Evolutionary conservation across 92 coral and sea anemone species (phyloP), one percentile per base, ranked within the genome.

Genomic region (Paragorgia papillata): DNA sequence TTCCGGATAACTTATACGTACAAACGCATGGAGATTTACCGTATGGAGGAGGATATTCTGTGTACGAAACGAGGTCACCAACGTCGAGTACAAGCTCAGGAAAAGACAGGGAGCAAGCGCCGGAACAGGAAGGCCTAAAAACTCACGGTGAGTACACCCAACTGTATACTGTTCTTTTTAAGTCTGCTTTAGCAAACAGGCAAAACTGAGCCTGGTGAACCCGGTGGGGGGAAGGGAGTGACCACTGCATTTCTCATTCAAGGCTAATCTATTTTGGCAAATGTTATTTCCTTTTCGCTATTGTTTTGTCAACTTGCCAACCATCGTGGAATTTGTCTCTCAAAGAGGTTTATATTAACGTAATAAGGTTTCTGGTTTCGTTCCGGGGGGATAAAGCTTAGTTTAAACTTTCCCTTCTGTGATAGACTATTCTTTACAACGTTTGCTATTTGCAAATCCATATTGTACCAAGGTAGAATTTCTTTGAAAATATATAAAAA

Each of bases 251-350:
- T 68, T 19, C n/a, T 15, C 12, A 29, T 4, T 24, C 69, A 40
- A 68, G 32, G 39, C 48, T 53, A 71, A 71, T 53, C 29, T 32
- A 32, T 71, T 71, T 54, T 71, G 78, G 78, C 65, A 53, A 53
- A 13, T 71, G 41, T 35, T 7, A 55, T 71, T 71, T 71, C 78
- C 64, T 53, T 46, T 24, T 56, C 32, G 63, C 41, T 54, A 18
- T 32, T n/a, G 49, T 71, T n/a, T 71, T 31, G 6, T 53, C 35
- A 63, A 33, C 25, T 63, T 30, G 22, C 48, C 44, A 63, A 63
- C 13, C 50, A 14, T 43, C 64, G 8, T 17, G 65, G 58, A 32
- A 18, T 69, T 51, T 55, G 64, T 48, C 63, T 9, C 46, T 22
- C 25, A 31, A 30, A 53, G 50, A 71, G 51, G 39, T 14, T 29